These are phyloP conservation scores for Trachelipus rathkii DNA, from an alignment of 1,140 invertebrate species.

Conservation along the genomic window DNA sequence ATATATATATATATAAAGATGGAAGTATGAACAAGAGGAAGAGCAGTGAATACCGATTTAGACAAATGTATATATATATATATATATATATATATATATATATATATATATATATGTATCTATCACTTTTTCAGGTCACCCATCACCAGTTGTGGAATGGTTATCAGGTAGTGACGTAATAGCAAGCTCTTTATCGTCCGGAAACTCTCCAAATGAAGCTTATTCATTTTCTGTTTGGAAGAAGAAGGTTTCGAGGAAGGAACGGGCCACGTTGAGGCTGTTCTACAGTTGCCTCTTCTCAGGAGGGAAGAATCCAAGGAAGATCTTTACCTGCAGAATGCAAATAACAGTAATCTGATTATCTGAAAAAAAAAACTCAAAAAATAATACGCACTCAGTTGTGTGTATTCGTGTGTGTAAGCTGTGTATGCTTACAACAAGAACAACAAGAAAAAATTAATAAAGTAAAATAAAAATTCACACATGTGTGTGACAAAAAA, in stretches of 20 bases:
- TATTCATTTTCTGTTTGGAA: background rate
- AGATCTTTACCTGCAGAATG: conserved; percentile 26
- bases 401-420: no score
- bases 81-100: no score
- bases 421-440: no score
- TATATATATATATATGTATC: no score
- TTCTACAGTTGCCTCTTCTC: conserved; percentile 21
- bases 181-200: background rate
- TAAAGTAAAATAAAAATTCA: no score
- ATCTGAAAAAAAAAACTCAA: conserved; percentile 4
- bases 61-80: no score
- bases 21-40: no score
- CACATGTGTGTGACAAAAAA: no score
- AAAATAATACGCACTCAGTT: no score
- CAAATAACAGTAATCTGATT: conserved; percentile 26
- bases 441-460: no score
- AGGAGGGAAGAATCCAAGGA: conserved; percentile 24
- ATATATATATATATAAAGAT: no score
- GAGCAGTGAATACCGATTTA: no score
- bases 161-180: background rate
- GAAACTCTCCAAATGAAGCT: background rate
- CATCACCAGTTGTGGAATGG: background rate
- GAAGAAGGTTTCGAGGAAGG: background rate
- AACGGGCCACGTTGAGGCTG: conserved; percentile 19
- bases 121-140: background rate